A percentile compares a stretch with the other conserved stretches of the same genome.
These are phyloP conservation scores for Tinamus major DNA, from an alignment of 2,797 vertebrate genomes.

Conservation along the genomic window DNA sequence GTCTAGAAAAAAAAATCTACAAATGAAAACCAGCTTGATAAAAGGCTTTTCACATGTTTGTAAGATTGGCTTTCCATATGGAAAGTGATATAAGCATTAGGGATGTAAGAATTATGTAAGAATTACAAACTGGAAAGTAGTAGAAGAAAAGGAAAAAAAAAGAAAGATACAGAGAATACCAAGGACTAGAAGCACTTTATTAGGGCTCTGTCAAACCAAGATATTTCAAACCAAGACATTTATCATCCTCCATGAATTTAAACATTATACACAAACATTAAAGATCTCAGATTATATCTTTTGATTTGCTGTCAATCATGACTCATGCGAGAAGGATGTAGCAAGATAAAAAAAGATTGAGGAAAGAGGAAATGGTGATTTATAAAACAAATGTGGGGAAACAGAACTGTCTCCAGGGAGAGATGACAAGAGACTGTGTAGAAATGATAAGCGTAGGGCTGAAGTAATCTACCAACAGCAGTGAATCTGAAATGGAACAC, in stretches of 20 bases:
- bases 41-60: not conserved
- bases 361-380: not conserved
- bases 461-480: not conserved
- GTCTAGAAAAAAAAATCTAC: not conserved
- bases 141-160: not conserved
- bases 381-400: slow-evolving; percentile 32
- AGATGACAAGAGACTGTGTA: not conserved
- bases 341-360: slow-evolving; percentile 18
- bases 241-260: not conserved
- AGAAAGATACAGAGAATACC: not conserved
- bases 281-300: not conserved
- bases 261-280: not conserved
- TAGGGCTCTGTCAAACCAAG: not conserved
- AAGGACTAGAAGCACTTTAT: not conserved
- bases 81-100: not conserved
- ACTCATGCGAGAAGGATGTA: not conserved
- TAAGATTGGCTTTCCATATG: not conserved
- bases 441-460: slow-evolving; percentile 18
- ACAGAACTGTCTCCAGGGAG: slow-evolving; percentile 2
- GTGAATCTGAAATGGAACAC: slow-evolving; percentile 34
- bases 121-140: not conserved
- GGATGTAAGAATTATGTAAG: no score
- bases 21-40: not conserved
- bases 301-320: slow-evolving; percentile 6
- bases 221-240: not conserved